A percentile compares a stretch with the other conserved stretches of the same genome.
These are phyloP conservation scores for Cervus canadensis DNA, from an alignment of 2,113 vertebrate genomes.

Conservation along the genomic window DNA sequence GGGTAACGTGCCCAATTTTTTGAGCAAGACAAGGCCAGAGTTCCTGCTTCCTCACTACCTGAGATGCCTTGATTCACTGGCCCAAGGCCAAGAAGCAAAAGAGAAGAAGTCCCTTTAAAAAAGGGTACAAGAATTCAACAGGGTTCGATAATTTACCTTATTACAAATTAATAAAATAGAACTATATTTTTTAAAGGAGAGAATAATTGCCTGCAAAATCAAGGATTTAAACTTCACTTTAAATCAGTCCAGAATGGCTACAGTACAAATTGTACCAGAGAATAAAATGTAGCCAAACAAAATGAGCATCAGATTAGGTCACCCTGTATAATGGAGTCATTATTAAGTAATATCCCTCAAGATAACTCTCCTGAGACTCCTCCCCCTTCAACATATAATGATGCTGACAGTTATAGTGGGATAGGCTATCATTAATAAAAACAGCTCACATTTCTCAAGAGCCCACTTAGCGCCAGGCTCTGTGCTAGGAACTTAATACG, in stretches of 20 bases:
- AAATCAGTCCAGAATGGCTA: neutral
- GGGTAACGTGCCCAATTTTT: neutral
- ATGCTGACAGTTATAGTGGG: neutral
- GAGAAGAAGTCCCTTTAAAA: neutral
- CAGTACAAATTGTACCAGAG: neutral
- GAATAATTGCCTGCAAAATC: neutral
- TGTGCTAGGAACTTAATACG: neutral
- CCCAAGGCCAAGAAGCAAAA: neutral
- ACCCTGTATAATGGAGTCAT: neutral
- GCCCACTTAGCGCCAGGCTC: neutral
- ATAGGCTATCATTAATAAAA: neutral
- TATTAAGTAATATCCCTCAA: neutral
- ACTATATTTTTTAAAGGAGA: neutral
- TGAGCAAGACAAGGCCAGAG: neutral
- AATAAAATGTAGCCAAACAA: conserved; percentile 14
- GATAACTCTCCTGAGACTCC: conserved; percentile 9
- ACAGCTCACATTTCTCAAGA: neutral
- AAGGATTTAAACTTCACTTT: neutral
- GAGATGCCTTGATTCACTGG: neutral
- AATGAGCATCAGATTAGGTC: conserved; percentile 7
- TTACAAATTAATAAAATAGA: neutral
- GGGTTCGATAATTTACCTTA: neutral
- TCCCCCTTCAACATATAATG: neutral
- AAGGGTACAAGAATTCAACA: neutral
- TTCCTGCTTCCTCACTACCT: neutral